Evolutionary conservation across 2,113 vertebrate genomes (phyloP), one percentile per base, ranked within the genome.

Genomic region (Ceyx melanurus): DNA sequence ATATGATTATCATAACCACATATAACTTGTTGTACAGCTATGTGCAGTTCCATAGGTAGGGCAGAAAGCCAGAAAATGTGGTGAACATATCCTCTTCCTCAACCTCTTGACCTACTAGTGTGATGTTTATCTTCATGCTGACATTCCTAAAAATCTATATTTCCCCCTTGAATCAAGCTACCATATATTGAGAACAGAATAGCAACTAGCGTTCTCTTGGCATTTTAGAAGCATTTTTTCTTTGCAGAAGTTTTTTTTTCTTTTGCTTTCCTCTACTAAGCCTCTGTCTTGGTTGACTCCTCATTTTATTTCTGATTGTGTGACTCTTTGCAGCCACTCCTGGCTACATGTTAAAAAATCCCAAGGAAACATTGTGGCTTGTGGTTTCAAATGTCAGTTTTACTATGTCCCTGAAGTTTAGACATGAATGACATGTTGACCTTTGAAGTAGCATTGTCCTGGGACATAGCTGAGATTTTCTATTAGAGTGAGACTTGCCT

Each of bases 81-180:
- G 94, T 94, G 92, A 96, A 93, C 94, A 96, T 96, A 96, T 96
- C 90, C 94, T 96, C 93, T 95, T 96, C 93, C 80, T 90, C 90
- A 96, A 81, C 90, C 94, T 23, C 42, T 90, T 96, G 94, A 95
- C 94, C 96, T 94, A 65, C 0, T 21, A 80, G 93, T 91, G 94
- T 95, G 92, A 96, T 96, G 94, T 95, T 96, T 96, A 96, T 96
- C 96, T 96, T 95, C 94, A 94, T 92, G 92, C 90, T 96, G 96
- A 96, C 94, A 93, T 96, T 96, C 94, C 93, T 95, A 94, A 96
- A 95, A 96, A 93, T 95, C 86, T 94, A 13, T 92, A 92, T 94
- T 95, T 96, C 92, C 90, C 93, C 26, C 73, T 84, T 96, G 92
- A 96, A 96, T 94, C 53, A 35, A 86, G 93, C 93, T 94, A 96